Percentiles rank a stretch among this genome's conserved stretches.
Evolutionary conservation across 2,888 invertebrate genomes (phyloP).

Genomic region (Erebia palarica): DNA sequence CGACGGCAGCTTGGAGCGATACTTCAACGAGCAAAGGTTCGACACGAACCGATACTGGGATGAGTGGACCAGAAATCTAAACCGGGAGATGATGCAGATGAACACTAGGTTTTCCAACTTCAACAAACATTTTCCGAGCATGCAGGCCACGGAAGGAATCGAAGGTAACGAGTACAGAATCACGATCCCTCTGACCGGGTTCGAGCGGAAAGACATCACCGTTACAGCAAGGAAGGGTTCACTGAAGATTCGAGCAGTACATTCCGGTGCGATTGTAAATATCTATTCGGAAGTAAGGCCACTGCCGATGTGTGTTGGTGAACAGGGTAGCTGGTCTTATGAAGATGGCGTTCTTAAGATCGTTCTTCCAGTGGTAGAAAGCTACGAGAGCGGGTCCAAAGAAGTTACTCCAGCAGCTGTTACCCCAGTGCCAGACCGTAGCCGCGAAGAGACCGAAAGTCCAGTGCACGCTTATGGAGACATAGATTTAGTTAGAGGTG

Average conservation of each 20-base stretch:
- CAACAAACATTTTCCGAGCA: slow-evolving; percentile 52
- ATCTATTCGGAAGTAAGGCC: slow-evolving; percentile 25
- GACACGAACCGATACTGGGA: slow-evolving; percentile 63
- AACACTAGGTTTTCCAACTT: slow-evolving; percentile 57
- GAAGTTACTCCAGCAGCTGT: background rate
- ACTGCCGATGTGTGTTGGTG: slow-evolving; percentile 22
- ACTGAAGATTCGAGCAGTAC: slow-evolving; percentile 66
- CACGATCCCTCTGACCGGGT: slow-evolving; percentile 55
- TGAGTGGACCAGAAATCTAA: slow-evolving; percentile 43
- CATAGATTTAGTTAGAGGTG: slow-evolving; percentile 50
- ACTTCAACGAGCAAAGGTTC: slow-evolving; percentile 53
- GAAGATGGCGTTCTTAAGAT: slow-evolving; percentile 25
- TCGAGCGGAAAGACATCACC: slow-evolving; percentile 63
- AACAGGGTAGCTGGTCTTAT: slow-evolving; percentile 28
- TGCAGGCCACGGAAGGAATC: slow-evolving; percentile 47
- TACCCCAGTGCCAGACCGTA: slow-evolving; percentile 44
- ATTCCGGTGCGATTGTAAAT: slow-evolving; percentile 40
- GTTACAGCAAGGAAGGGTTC: slow-evolving; percentile 66
- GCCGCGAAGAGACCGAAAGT: slow-evolving; percentile 59
- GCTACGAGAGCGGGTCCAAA: background rate
- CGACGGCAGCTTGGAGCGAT: slow-evolving; percentile 45
- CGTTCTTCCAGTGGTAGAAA: slow-evolving; percentile 17
- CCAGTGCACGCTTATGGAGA: slow-evolving; percentile 43
- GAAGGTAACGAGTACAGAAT: slow-evolving; percentile 60
- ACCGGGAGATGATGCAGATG: slow-evolving; percentile 54